These are phyloP conservation scores for Conus betulinus DNA, from an alignment of 1,140 invertebrate genomes.

Conservation along the genomic window DNA sequence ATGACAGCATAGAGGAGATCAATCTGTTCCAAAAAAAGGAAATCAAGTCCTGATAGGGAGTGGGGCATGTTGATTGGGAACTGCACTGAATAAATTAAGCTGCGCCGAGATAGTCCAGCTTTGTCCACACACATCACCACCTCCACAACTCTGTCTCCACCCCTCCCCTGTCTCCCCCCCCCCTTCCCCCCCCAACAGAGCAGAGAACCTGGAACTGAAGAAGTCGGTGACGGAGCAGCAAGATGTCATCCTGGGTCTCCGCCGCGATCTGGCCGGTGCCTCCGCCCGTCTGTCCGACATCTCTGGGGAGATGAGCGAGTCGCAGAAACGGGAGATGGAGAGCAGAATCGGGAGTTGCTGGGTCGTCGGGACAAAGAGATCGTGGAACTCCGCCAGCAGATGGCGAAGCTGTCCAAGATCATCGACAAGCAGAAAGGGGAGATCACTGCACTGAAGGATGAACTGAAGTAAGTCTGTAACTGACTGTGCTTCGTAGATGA, in stretches of 20 bases:
- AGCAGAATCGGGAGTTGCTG: conserved; percentile 62
- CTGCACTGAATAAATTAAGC: too few relatives aligned
- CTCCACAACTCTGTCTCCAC: too few relatives aligned
- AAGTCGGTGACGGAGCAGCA: conserved; percentile 69
- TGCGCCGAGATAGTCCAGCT: too few relatives aligned
- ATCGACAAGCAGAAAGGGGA: conserved; percentile 74
- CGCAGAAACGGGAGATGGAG: conserved; percentile 74
- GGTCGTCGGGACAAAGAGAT: conserved; percentile 65
- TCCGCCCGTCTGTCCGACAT: conserved; percentile 74
- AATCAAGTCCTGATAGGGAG: too few relatives aligned
- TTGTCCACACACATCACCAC: too few relatives aligned
- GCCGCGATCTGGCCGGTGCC: conserved; percentile 71
- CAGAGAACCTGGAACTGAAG: conserved; percentile 70
- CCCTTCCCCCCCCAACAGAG: conserved; percentile 39
- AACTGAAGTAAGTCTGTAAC: conserved; percentile 61
- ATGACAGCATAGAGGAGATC: too few relatives aligned
- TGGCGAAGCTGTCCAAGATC: conserved; percentile 74
- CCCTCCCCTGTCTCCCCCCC: too few relatives aligned
- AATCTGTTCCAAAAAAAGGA: too few relatives aligned
- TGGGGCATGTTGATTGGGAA: too few relatives aligned
- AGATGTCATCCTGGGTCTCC: conserved; percentile 69
- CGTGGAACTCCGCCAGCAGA: conserved; percentile 68
- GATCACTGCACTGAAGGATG: conserved; percentile 61
- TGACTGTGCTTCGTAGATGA: too few relatives aligned
- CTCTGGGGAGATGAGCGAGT: conserved; percentile 74